These are phyloP conservation scores for Neogobius melanostomus DNA, from an alignment of 2,113 vertebrate species.

Conservation along the genomic window DNA sequence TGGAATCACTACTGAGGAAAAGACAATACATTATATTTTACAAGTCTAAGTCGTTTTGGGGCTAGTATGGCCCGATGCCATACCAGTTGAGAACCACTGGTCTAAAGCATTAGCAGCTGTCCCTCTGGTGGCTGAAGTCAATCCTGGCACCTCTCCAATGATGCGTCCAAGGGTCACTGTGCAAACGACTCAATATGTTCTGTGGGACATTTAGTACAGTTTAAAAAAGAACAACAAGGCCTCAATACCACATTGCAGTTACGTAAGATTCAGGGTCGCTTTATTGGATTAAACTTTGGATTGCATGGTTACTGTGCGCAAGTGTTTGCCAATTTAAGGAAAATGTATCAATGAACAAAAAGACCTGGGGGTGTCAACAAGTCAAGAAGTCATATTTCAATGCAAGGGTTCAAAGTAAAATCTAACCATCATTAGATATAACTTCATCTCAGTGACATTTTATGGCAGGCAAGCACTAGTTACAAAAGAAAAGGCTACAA, in stretches of 20 bases:
- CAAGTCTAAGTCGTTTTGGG: too few species aligned
- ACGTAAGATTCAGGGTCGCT: background rate
- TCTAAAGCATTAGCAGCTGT: conserved; percentile 11
- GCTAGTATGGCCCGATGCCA: too few species aligned
- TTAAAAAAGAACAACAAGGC: background rate
- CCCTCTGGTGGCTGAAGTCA: conserved; percentile 29
- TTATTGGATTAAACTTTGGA: background rate
- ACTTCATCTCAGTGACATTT: background rate
- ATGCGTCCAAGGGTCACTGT: conserved; percentile 27
- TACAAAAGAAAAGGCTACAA: background rate
- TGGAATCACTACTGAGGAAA: too few species aligned
- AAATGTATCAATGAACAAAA: background rate
- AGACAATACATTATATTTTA: too few species aligned
- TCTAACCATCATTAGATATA: background rate
- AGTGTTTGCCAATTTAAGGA: background rate
- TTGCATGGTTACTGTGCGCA: background rate
- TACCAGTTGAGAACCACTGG: too few species aligned
- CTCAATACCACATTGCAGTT: background rate
- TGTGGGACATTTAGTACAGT: conserved; percentile 2
- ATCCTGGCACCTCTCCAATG: conserved; percentile 14
- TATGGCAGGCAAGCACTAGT: background rate
- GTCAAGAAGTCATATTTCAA: background rate
- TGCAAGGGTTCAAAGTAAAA: background rate
- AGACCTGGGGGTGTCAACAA: background rate
- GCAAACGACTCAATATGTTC: background rate